phyloP scores from a whole-genome alignment of 2,888 invertebrate genomes.

The Synergus laeviventris region DNA sequence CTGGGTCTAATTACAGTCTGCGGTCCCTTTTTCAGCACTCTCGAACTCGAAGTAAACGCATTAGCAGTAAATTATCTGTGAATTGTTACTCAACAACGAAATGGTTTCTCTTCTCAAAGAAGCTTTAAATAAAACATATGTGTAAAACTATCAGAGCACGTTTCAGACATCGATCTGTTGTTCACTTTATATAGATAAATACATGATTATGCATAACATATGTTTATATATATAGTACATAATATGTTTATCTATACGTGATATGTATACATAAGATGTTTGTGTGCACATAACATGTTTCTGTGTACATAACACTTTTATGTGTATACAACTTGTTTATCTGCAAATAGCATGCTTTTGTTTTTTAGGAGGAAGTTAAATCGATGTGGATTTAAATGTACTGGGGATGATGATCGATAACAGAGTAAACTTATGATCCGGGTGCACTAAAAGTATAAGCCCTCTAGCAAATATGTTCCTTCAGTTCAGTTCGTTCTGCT shows the following conservation, averaged over 20 bases:
- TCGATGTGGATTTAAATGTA: slow-evolving; percentile 27
- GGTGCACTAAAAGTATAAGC: slow-evolving; percentile 11
- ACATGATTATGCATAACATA: no score
- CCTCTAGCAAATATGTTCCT: neutral
- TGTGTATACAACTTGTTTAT: neutral
- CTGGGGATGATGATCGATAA: slow-evolving; percentile 28
- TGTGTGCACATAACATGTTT: neutral
- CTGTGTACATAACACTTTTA: neutral
- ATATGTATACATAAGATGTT: neutral
- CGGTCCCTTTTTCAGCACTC: neutral
- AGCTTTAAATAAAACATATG: neutral
- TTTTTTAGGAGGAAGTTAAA: neutral
- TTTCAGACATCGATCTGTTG: no score
- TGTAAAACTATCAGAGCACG: no score
- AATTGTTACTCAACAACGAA: neutral
- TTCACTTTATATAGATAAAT: no score
- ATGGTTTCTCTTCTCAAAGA: neutral
- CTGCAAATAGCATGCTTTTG: neutral
- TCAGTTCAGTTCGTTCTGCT: slow-evolving; percentile 6
- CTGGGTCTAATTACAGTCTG: slow-evolving; percentile 11
- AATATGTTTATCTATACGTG: no score
- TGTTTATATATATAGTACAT: no score
- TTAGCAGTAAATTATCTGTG: neutral
- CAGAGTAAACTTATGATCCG: slow-evolving; percentile 17
- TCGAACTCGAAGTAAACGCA: neutral